Conservation (phyloP, 1,140 invertebrate genomes). For the Thaumetopoea pityocampa region DNA sequence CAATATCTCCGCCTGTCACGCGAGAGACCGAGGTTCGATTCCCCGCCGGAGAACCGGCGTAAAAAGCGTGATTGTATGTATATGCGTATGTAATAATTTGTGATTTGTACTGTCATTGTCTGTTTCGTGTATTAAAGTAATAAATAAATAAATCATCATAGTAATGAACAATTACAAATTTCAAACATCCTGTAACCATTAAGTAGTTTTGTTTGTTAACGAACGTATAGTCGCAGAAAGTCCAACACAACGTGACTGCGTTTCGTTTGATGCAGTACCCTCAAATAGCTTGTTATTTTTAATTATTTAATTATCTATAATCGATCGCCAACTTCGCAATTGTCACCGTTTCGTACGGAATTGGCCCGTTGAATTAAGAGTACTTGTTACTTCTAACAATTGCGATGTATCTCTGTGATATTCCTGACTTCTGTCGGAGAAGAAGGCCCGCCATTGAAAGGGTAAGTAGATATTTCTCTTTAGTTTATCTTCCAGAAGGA, state of each 20-base stretch:
- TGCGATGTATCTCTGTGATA: slow-evolving; percentile 52
- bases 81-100: too few relatives aligned
- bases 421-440: slow-evolving; percentile 49
- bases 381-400: slow-evolving; percentile 4
- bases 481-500: too few relatives aligned
- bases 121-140: too few relatives aligned
- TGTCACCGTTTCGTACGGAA: too few relatives aligned
- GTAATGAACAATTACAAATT: too few relatives aligned
- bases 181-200: slow-evolving; percentile 5
- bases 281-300: slow-evolving; percentile 8
- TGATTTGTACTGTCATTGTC: too few relatives aligned
- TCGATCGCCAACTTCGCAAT: too few relatives aligned
- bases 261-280: slow-evolving; percentile 14
- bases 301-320: slow-evolving; percentile 10
- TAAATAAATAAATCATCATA: too few relatives aligned
- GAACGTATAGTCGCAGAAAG: not conserved
- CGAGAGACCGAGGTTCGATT: too few relatives aligned
- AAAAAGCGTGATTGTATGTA: too few relatives aligned
- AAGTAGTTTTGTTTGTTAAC: slow-evolving; percentile 10
- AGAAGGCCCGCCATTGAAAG: slow-evolving; percentile 34
- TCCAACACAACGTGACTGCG: slow-evolving; percentile 6
- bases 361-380: slow-evolving; percentile 1
- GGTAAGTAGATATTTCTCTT: slow-evolving; percentile 37
- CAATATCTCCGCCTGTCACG: too few relatives aligned
- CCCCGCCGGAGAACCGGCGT: too few relatives aligned